A percentile compares a stretch with the other conserved stretches of the same genome.
phyloP scores from a whole-genome alignment of 2,888 invertebrate genomes.

The Andrena hattorfiana region DNA sequence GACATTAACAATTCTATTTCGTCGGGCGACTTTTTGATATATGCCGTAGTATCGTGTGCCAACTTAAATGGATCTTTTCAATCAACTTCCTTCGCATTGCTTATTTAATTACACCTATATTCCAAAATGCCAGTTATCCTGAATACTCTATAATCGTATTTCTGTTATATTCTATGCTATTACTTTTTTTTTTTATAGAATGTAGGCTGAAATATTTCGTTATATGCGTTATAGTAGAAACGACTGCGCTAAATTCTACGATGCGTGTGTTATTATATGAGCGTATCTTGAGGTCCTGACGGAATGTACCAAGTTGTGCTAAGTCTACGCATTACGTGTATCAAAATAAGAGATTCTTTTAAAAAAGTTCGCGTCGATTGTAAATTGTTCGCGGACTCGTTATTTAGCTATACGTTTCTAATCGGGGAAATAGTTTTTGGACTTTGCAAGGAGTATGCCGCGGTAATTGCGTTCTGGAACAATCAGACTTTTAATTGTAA shows the following conservation, averaged over 20 bases:
- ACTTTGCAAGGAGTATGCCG: conserved; percentile 35
- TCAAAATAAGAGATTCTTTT: conserved; percentile 45
- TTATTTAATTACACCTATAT: conserved; percentile 2
- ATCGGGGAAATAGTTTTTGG: conserved; percentile 36
- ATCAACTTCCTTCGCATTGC: not conserved
- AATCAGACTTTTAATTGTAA: not conserved
- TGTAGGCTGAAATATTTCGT: conserved; percentile 12
- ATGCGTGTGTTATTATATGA: conserved; percentile 42
- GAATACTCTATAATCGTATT: conserved; percentile 3
- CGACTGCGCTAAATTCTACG: conserved; percentile 33
- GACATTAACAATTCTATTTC: not conserved
- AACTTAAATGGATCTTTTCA: not conserved
- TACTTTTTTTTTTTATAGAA: conserved; percentile 1
- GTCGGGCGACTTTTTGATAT: not conserved
- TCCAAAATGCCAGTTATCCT: not conserved
- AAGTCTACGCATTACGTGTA: conserved; percentile 39
- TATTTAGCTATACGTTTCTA: conserved; percentile 14
- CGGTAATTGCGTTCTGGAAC: conserved; percentile 30
- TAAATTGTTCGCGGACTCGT: conserved; percentile 22
- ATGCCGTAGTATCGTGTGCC: not conserved
- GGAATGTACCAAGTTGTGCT: conserved; percentile 61
- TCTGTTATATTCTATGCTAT: conserved; percentile 17
- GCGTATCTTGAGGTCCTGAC: conserved; percentile 54
- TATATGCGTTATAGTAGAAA: conserved; percentile 51
- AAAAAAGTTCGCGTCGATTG: conserved; percentile 30